Evolutionary conservation across 1,140 invertebrate species (phyloP), one percentile per base, ranked within the genome.

Genomic region (Mamestra configurata): DNA sequence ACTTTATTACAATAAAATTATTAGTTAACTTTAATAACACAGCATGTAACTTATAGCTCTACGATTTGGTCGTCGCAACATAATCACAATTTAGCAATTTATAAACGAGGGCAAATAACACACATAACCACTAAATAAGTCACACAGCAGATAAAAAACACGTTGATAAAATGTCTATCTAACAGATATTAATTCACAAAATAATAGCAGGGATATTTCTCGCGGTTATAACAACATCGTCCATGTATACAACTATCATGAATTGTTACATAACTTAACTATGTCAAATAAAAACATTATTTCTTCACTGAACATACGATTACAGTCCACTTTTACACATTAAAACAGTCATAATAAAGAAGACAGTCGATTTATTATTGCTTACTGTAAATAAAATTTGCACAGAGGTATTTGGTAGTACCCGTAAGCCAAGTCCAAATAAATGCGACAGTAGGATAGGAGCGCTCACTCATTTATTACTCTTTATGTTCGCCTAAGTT

Each of bases 21-120:
- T 35, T 68, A 71, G 22, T 75, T 31, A 64, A 61, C 22, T 27
- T 76, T 64, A 49, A 59, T 75, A 75, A 76, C 73, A 76, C 57
- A 61, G 40, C 57, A 49, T 59, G 18, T 76, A 46, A 76, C 40
- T 76, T 64, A 49, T 61, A 57, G 71, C 43, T 10, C 35, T 43
- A 40, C 46, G 49, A 35, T 55, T 77, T 78, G 61, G 64, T 57
- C 61, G 61, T n/a, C 64, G 76, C 76, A 78, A 78, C 31, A 22
- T 55, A 78, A 53, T 49, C 0, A 61, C 24, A 64, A 31, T 46
- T 15, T 35, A 49, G 55, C 55, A 24, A 57, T 59, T 59, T 75
- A 31, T 15, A 66, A 75, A 49, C 70, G 70, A 72, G 31, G 55
- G 71, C 35, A 73, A 57, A 11, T 75, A 59, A 75, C 40, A 75